Percentiles rank a stretch among this genome's conserved stretches.
Evolutionary conservation across 2,797 vertebrate species (phyloP).

Genomic region (Zalophus californianus): DNA sequence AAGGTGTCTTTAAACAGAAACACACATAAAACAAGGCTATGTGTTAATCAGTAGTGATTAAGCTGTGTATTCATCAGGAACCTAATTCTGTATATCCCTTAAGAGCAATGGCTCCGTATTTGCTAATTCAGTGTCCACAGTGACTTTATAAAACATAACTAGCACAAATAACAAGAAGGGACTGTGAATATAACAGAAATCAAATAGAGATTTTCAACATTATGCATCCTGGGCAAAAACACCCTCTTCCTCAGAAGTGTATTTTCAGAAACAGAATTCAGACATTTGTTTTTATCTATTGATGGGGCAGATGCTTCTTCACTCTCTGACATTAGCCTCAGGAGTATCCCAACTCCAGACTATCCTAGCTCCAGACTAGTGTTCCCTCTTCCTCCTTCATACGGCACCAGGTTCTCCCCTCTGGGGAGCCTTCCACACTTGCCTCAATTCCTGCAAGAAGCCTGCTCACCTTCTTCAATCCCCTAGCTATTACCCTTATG

Average conservation of each 20-base stretch:
- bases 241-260: background rate
- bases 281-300: background rate
- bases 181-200: background rate
- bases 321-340: background rate
- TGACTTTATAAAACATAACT: background rate
- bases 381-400: background rate
- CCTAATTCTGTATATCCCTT: background rate
- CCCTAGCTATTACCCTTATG: background rate
- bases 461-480: background rate
- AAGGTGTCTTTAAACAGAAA: conserved; percentile 1
- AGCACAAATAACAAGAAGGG: background rate
- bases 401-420: background rate
- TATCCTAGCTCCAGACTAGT: background rate
- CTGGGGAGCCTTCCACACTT: background rate
- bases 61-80: background rate
- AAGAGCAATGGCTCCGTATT: background rate
- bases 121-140: background rate
- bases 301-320: background rate
- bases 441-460: background rate
- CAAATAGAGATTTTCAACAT: background rate
- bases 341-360: background rate
- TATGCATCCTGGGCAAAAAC: background rate
- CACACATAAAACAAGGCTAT: background rate
- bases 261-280: conserved; percentile 39
- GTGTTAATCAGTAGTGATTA: background rate